Conservation (phyloP, 2,797 vertebrate species). For the Acrossocheilus fasciatus region DNA sequence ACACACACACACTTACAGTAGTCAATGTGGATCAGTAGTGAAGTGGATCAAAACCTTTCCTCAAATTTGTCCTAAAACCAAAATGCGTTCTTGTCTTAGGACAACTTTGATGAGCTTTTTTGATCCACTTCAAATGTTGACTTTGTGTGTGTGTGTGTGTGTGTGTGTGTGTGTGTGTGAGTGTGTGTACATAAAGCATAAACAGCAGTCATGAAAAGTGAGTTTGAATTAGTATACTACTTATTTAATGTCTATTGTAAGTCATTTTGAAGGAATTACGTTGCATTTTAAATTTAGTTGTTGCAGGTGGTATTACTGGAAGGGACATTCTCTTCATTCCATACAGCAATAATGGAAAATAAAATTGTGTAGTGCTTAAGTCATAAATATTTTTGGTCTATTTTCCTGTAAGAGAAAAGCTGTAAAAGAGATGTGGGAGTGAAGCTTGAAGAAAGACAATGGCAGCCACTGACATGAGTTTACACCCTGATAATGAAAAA, state of each 20-base stretch:
- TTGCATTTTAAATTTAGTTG: neutral
- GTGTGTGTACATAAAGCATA: neutral
- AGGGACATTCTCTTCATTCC: neutral
- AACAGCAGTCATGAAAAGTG: neutral
- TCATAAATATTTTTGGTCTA: neutral
- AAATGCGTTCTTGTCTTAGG: too few species aligned
- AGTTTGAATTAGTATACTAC: neutral
- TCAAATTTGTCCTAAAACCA: too few species aligned
- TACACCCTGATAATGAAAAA: slow-evolving; percentile 14
- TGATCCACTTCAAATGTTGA: too few species aligned
- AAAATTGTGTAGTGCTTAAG: neutral
- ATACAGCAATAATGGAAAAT: neutral
- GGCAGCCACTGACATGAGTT: neutral
- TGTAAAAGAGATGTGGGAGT: neutral
- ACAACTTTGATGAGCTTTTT: too few species aligned
- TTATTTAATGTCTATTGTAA: neutral
- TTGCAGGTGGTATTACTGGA: neutral
- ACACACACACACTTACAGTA: too few species aligned
- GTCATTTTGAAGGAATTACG: neutral
- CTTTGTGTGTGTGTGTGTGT: too few species aligned
- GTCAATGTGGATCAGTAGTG: too few species aligned
- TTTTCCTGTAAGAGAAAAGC: neutral
- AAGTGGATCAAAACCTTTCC: too few species aligned
- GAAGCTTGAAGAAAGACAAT: neutral
- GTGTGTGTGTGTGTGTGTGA: too few species aligned